A percentile compares a stretch with the other conserved stretches of the same genome.
Evolutionary conservation across 2,797 vertebrate species (phyloP).

Genomic region (Peromyscus melanophrys): DNA sequence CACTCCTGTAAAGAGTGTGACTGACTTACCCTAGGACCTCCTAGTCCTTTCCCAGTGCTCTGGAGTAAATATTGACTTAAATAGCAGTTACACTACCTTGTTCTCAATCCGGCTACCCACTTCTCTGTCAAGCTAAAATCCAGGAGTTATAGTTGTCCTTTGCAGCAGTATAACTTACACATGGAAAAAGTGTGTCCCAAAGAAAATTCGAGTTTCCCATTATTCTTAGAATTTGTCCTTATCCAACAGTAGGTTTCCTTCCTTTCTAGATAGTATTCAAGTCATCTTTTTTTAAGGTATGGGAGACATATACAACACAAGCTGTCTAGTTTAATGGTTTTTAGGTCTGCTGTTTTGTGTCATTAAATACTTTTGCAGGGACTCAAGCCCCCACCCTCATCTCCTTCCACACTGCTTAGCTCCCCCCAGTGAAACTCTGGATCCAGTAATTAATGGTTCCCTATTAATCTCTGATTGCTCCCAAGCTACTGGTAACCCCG

Average conservation of each 20-base stretch:
- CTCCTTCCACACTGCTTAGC: not conserved
- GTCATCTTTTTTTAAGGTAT: not conserved
- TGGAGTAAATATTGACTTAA: not conserved
- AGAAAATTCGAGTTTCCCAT: slow-evolving; percentile 3
- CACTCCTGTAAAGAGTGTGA: not conserved
- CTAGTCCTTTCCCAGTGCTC: not conserved
- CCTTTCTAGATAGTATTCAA: not conserved
- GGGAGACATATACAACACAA: not conserved
- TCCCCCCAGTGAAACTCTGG: not conserved
- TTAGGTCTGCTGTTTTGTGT: not conserved
- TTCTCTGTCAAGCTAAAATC: not conserved
- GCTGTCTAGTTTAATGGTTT: not conserved
- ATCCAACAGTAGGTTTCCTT: not conserved
- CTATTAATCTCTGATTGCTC: no score
- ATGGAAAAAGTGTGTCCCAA: slow-evolving; percentile 6
- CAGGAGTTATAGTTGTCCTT: not conserved
- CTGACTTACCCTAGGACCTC: not conserved
- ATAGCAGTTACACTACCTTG: not conserved
- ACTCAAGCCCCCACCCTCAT: not conserved
- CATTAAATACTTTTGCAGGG: not conserved
- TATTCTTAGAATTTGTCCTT: slow-evolving; percentile 37
- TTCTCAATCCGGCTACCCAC: not conserved
- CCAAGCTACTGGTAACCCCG: not conserved
- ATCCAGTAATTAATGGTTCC: not conserved
- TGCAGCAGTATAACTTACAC: not conserved